A percentile compares a stretch with the other conserved stretches of the same genome.
phyloP scores from a whole-genome alignment of 2,797 vertebrate species.

The Eulemur rubriventer region DNA sequence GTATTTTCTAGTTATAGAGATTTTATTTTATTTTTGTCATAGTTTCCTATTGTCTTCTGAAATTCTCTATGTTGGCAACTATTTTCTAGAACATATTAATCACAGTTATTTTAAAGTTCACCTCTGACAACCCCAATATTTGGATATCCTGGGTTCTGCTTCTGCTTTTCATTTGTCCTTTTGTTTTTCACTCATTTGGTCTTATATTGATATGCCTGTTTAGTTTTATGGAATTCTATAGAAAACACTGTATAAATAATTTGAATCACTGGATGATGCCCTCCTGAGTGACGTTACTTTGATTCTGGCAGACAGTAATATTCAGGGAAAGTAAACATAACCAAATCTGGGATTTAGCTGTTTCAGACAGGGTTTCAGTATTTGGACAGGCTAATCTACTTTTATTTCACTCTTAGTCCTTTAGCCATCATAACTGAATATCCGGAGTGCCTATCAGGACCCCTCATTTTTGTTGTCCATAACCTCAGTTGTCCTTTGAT shows the following conservation, averaged over 20 bases:
- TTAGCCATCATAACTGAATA: not conserved
- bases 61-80: not conserved
- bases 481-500: not conserved
- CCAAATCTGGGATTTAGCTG: not conserved
- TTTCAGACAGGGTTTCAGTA: not conserved
- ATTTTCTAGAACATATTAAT: not conserved
- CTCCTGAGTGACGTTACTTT: not conserved
- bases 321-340: not conserved
- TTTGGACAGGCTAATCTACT: not conserved
- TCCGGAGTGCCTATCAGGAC: not conserved
- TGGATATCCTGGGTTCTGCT: not conserved
- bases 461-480: not conserved
- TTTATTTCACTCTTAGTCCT: not conserved
- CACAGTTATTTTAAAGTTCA: not conserved
- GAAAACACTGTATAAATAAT: not conserved
- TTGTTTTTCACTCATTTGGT: not conserved
- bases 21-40: not conserved
- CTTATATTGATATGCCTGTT: not conserved
- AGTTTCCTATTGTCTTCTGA: not conserved
- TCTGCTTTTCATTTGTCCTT: not conserved
- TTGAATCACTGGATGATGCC: not conserved
- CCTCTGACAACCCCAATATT: not conserved
- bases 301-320: not conserved
- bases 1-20: not conserved
- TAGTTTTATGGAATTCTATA: not conserved